Conservation (phyloP, 2,113 vertebrate genomes). For the Tragulus kanchil region DNA sequence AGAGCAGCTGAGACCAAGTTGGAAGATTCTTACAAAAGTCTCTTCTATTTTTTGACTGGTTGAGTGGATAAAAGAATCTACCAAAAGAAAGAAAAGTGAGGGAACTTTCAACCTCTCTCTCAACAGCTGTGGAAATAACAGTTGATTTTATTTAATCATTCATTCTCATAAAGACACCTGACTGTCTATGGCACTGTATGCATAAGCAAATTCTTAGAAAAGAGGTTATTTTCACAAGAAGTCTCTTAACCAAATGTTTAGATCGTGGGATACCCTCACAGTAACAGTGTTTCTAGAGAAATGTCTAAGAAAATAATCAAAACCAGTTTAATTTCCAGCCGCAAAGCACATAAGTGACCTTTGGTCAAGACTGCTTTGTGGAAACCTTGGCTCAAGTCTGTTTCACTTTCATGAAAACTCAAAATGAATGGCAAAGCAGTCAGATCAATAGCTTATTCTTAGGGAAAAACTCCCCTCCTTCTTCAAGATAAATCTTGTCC, state of each 20-base stretch:
- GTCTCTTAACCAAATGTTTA: background rate
- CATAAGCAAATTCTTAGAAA: background rate
- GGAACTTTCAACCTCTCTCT: background rate
- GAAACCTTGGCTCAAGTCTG: background rate
- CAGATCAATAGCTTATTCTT: background rate
- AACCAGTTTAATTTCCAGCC: background rate
- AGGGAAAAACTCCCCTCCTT: no score
- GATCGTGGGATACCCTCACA: background rate
- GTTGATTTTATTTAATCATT: no score
- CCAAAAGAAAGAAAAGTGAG: background rate
- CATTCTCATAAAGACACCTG: no score
- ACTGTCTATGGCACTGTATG: no score
- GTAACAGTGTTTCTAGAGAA: background rate
- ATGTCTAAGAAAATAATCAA: background rate
- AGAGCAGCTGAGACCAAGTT: background rate
- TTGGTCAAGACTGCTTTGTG: background rate
- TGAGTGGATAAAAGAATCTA: background rate
- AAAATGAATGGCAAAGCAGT: background rate
- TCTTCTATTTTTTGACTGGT: background rate
- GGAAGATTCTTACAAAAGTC: background rate
- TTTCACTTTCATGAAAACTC: background rate
- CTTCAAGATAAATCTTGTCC: background rate
- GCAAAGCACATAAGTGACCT: rapidly evolving
- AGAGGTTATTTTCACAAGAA: background rate
- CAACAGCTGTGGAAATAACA: rapidly evolving